Conservation (phyloP, 1,140 invertebrate species). For the Bathynomus jamesi region DNA sequence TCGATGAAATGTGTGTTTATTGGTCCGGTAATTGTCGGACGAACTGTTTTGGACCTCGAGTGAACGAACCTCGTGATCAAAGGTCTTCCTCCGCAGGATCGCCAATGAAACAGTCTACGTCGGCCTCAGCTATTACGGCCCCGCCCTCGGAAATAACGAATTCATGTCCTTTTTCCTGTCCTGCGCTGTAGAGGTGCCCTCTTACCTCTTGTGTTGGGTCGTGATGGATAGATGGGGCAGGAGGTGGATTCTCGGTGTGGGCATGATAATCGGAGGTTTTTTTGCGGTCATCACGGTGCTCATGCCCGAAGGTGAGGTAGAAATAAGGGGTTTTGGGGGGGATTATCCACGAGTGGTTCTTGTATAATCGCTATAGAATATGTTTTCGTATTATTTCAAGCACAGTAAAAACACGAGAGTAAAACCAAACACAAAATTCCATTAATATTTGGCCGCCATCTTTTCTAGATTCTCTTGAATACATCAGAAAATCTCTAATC, state of each 20-base stretch:
- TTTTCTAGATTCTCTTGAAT: too few species aligned
- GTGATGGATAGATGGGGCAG: slow-evolving; percentile 68
- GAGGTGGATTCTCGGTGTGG: slow-evolving; percentile 71
- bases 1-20: too few species aligned
- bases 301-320: slow-evolving; percentile 45
- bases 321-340: too few species aligned
- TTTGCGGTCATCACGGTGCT: slow-evolving; percentile 59
- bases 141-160: slow-evolving; percentile 48
- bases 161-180: slow-evolving; percentile 51
- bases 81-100: slow-evolving; percentile 49
- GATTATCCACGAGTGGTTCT: not conserved
- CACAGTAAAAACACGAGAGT: too few species aligned
- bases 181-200: slow-evolving; percentile 74
- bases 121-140: slow-evolving; percentile 50
- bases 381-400: too few species aligned
- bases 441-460: too few species aligned
- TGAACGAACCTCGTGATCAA: slow-evolving; percentile 54
- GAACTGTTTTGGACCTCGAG: too few species aligned
- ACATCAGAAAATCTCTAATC: too few species aligned
- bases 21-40: too few species aligned
- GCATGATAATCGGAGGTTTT: slow-evolving; percentile 73
- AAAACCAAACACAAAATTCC: too few species aligned
- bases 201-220: slow-evolving; percentile 77
- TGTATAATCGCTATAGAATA: too few species aligned
- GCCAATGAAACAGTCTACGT: slow-evolving; percentile 51